phyloP scores from a whole-genome alignment of 2,888 invertebrate genomes.

The Ptychoptera albimana region DNA sequence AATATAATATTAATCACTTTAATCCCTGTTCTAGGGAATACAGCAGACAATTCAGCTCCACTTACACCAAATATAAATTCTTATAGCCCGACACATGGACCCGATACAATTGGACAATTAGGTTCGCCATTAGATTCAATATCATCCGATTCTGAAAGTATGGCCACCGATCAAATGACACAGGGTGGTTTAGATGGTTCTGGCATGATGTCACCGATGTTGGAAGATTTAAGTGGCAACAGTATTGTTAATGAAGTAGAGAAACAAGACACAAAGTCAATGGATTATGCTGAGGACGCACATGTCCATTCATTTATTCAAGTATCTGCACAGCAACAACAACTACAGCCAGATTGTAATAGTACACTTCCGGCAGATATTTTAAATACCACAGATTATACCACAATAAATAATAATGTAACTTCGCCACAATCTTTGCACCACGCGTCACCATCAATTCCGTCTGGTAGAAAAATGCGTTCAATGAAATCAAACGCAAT shows the following conservation, averaged over 20 bases:
- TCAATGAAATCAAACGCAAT: slow-evolving; percentile 21
- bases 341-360: slow-evolving; percentile 20
- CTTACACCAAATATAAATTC: slow-evolving; percentile 25
- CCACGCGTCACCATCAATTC: no score
- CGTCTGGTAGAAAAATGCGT: slow-evolving; percentile 7
- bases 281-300: slow-evolving; percentile 12
- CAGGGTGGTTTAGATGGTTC: no score
- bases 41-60: slow-evolving; percentile 27
- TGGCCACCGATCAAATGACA: background rate
- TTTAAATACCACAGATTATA: slow-evolving; percentile 18
- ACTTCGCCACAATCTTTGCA: no score
- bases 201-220: no score
- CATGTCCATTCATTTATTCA: background rate
- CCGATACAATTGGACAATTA: background rate
- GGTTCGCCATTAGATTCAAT: slow-evolving; percentile 20
- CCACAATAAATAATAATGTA: no score
- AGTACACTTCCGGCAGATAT: slow-evolving; percentile 16
- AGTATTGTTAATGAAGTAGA: slow-evolving; percentile 9
- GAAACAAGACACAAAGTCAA: no score
- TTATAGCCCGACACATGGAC: slow-evolving; percentile 21
- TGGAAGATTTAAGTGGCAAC: slow-evolving; percentile 10
- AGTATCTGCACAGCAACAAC: slow-evolving; percentile 6
- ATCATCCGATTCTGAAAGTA: slow-evolving; percentile 11
- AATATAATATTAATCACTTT: background rate
- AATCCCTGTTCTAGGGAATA: slow-evolving; percentile 18